Base-by-base conservation (phyloP, 92 coral and sea anemone species). In the Phymanthus crucifer region DNA sequence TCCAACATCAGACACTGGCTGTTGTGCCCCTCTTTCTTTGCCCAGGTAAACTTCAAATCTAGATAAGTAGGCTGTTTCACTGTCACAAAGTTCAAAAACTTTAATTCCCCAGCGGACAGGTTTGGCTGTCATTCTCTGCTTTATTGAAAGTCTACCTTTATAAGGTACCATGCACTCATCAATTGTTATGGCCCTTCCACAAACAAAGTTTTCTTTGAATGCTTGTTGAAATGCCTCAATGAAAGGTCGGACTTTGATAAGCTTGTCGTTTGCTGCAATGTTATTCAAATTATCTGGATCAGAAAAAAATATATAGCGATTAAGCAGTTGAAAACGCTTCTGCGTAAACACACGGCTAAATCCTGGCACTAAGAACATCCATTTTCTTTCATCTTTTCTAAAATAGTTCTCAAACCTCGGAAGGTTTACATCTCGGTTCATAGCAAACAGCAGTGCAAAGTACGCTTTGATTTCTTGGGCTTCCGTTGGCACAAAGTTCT, bases 91-190 rank as follows among this genome's bases (percentile, higher is more conserved):
- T 32, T 70, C 73, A 50, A 73, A 83, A 35, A 78, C 33, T 32
- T 87, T 87, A 52, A 83, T 74, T 8, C 91, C 91, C 82, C 83
- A 87, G 19, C 66, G 78, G 35, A 87, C 84, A 21, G 91, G 87
- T 71, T 87, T 87, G 1, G 66, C 50, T 9, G 31, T 27, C 6
- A 87, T 78, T 31, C 74, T 77, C 32, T 78, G 85, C 40, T 87
- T 83, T 14, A 83, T 17, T 34, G 78, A 66, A 38, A 83, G 82
- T 84, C 48, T 73, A 6, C 82, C 87, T 58, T 87, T 87, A 33
- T 29, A 83, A 21, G 70, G 84, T 14, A 83, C 47, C 91, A 87
- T 87, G 19, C 81, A 85, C 70, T 89, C 84, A 31, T 84, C 92
- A 72, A 80, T 73, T 31, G 85, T n/a, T n/a, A 74, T 34, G 19